These are phyloP conservation scores for Lacerta bilineata DNA, from an alignment of 2,797 vertebrate species.

Conservation along the genomic window DNA sequence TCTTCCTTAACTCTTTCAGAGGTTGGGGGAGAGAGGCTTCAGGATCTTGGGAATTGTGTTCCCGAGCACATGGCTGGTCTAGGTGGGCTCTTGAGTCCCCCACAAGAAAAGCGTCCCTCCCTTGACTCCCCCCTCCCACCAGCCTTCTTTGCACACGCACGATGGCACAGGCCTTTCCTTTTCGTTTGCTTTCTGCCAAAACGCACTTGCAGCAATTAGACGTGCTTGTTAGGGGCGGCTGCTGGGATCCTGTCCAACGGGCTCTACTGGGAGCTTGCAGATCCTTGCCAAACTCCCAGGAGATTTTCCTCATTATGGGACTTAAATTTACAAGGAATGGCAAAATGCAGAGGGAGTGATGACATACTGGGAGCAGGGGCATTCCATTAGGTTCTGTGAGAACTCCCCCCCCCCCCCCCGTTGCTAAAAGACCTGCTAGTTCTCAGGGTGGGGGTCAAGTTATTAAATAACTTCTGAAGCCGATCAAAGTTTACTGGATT, in stretches of 20 bases:
- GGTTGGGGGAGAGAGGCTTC: too few relatives aligned
- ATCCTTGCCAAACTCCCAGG: background rate
- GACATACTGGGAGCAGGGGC: background rate
- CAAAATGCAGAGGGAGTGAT: background rate
- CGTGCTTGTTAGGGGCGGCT: background rate
- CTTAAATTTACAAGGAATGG: background rate
- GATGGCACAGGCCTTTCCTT: accelerated
- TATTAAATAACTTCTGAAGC: background rate
- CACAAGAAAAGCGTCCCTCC: too few relatives aligned
- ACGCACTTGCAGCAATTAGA: background rate
- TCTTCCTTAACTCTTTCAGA: too few relatives aligned
- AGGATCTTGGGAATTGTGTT: too few relatives aligned
- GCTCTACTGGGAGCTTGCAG: background rate
- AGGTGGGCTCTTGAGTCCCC: too few relatives aligned
- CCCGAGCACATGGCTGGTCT: too few relatives aligned
- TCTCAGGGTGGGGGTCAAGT: background rate
- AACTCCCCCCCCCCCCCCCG: background rate
- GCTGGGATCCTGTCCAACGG: background rate
- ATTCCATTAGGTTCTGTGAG: conserved; percentile 8
- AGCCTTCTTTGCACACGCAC: background rate
- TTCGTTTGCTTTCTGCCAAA: background rate
- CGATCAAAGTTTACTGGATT: conserved; percentile 27
- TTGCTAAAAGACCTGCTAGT: background rate
- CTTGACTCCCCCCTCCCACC: background rate
- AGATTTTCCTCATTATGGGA: background rate